Evolutionary conservation across 1,140 invertebrate genomes (phyloP), one percentile per base, ranked within the genome.

Genomic region (Temnothorax longispinosus): DNA sequence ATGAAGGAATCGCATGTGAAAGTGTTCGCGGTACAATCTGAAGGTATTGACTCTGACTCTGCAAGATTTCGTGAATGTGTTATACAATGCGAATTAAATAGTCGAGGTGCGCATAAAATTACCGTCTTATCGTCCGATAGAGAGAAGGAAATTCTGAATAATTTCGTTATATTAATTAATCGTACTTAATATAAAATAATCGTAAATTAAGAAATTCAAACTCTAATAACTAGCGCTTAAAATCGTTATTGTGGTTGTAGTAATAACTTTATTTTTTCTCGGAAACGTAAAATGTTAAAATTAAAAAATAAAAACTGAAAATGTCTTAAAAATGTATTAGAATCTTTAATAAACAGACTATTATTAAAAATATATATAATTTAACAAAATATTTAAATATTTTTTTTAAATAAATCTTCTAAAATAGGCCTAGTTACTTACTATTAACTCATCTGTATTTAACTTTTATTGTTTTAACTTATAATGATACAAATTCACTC

Each of bases 1-100:
- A 38, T 54, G 74, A 75, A 85, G 67, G 56, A 84, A 65, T 74
- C 65, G 32, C 32, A 72, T 58, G 86, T 62, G 86, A 89, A 85
- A 85, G 86, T 10, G 41, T 87, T 60, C 58, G 74, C 52, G 35
- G 62, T 75, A 44, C 54, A 38, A 65, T 76, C 35, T 77, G 35
- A 81, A 54, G 38, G 2, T 80, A 80, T 65, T 27, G 44, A 18
- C 65, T 72, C 65, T 72, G 78, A 72, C 78, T 71, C 21, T 56
- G 78, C 78, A 81, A 21, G 21, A 81, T 81, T 81, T 81, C 15
- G 15, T 72, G 65, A 81, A 72, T 72, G 78, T 71, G 13, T 50
- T 47, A 69, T 50, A 69, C 65, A 69, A 69, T 69, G 38, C 50
- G 50, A 56, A 71, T 81, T 54, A 81, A 72, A 81, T 58, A 44